Conservation (phyloP, 2,888 invertebrate species). For the Cosmopolites sordidus region DNA sequence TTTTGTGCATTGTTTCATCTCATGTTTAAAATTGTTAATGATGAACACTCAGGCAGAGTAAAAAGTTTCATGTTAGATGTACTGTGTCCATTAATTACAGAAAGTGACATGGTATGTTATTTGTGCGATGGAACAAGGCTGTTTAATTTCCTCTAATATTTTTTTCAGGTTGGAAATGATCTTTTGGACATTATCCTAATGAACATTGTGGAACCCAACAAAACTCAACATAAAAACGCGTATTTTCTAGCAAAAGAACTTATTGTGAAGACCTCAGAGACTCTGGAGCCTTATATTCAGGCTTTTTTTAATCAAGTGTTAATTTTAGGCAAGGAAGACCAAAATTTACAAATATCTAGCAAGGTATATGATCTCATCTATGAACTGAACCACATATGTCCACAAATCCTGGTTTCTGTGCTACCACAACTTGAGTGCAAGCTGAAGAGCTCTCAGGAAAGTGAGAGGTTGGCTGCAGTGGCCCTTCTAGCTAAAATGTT, state of each 20-base stretch:
- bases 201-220: conserved; percentile 91
- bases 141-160: not conserved
- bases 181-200: conserved; percentile 88
- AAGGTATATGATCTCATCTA: conserved; percentile 95
- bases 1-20: conserved; percentile 89
- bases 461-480: conserved; percentile 83
- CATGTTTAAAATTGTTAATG: conserved; percentile 94
- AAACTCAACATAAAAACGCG: conserved; percentile 84
- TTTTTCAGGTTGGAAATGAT: conserved; percentile 71
- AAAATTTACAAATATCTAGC: conserved; percentile 68
- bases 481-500: conserved; percentile 93
- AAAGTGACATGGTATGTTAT: conserved; percentile 73
- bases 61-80: conserved; percentile 97
- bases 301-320: conserved; percentile 96
- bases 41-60: conserved; percentile 93
- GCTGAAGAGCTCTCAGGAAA: conserved; percentile 84
- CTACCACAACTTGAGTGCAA: conserved; percentile 95
- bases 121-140: not conserved
- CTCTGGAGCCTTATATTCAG: conserved; percentile 91
- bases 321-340: conserved; percentile 88
- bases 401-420: conserved; percentile 79
- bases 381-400: conserved; percentile 90
- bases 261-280: conserved; percentile 85
- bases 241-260: conserved; percentile 88
- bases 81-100: conserved; percentile 87